Evolutionary conservation across 2,113 vertebrate genomes (phyloP).

Genomic region (Arizona elegans): DNA sequence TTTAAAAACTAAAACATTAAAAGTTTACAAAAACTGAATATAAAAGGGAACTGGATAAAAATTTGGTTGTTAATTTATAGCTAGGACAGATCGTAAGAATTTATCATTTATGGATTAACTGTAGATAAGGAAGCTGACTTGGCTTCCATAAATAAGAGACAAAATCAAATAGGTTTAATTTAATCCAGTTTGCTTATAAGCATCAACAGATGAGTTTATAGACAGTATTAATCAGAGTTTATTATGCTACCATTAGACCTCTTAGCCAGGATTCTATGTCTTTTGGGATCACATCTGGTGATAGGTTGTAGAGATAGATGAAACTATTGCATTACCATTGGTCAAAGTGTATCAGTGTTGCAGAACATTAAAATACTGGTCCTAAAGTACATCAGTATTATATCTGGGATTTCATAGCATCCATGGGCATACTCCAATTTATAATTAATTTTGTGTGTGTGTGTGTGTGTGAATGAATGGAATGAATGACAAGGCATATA

Average conservation of each 20-base stretch:
- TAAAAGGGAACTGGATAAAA: not conserved
- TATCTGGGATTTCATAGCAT: not conserved
- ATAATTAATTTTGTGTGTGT: too few relatives aligned
- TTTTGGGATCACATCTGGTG: not conserved
- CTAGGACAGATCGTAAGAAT: not conserved
- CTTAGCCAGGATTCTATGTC: not conserved
- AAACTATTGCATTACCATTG: not conserved
- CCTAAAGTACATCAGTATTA: not conserved
- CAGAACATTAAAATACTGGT: not conserved
- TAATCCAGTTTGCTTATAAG: not conserved
- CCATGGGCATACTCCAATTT: not conserved
- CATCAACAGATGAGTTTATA: not conserved
- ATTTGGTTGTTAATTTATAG: not conserved
- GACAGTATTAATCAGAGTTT: not conserved
- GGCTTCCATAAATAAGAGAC: not conserved
- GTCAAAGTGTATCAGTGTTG: not conserved
- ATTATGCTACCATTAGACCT: not conserved
- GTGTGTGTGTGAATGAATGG: too few relatives aligned
- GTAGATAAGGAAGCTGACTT: not conserved
- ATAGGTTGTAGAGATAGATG: not conserved
- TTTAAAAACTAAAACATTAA: not conserved
- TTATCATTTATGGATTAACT: not conserved
- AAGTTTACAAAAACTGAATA: not conserved
- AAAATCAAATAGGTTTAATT: not conserved
- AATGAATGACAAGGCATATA: not conserved